Evolutionary conservation across 2,888 invertebrate genomes (phyloP), one percentile per base, ranked within the genome.

Genomic region (Empis stercorea): DNA sequence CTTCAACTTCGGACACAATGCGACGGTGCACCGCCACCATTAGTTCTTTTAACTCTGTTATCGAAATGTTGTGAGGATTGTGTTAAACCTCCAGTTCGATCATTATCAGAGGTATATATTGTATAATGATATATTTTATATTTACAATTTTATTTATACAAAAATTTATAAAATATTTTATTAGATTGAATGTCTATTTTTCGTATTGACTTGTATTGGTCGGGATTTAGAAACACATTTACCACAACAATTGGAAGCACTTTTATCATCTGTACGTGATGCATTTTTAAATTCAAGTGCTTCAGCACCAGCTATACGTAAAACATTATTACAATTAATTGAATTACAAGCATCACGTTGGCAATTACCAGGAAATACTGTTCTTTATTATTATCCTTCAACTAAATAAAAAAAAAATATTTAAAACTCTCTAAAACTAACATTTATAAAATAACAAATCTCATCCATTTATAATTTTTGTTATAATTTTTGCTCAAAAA

Each of bases 1-100:
- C 66, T 76, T 66, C 71, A 76, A 66, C 52, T 73, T 69, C 59
- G 71, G 61, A 61, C 70, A 61, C 66, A 74, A 68, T 72, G 74
- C 67, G 69, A 72, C 61, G 76, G 78, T 42, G 75, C 78, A 44
- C 77, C 79, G 16, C 82, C 83, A 1, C 83, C 84, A 2, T 73
- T 85, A 57, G 82, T 87, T 55, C 73, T 92, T 59, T 78, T 91
- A 49, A 83, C 87, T 48, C 76, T 93, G 58, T 76, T 93, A 60
- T 84, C 84, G 65, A 89, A 89, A 70, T 91, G 88, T 69, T 92
- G 91, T 66, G 84, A 87, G 69, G 86, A 87, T 63, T 88, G 88
- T 69, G 81, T 91, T 55, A 80, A 81, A 55, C 81, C 87, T 55
- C 85, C 87, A 7, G 80, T 86, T 55, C 83, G 85, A 59, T 86